Evolutionary conservation across 2,888 invertebrate genomes (phyloP), one percentile per base, ranked within the genome.

Genomic region (Campopleginae sp.): DNA sequence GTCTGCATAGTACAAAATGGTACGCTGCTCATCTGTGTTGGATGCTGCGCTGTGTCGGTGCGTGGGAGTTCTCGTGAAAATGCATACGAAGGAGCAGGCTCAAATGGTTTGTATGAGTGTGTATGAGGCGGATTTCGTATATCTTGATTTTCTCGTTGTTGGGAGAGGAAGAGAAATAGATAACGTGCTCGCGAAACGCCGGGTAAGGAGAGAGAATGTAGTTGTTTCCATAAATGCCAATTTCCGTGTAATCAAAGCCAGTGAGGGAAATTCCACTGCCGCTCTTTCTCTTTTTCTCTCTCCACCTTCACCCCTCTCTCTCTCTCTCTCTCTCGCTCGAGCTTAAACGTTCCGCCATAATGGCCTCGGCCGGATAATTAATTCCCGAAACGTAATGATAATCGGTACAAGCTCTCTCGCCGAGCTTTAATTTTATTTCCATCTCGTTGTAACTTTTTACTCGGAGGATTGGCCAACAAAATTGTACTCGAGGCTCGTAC

Each of bases 221-320:
- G 81, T 85, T 82, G 78, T 85, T 82, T 82, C 86, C 86, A 82
- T 85, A 85, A 86, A 86, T 80, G 85, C 85, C 86, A 86, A 86
- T 86, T 86, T 86, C 85, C 82, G 78, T 76, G 80, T 82, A 82
- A 86, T 86, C 79, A 86, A 85, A 85, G 85, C 78, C 72, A 68
- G 80, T 27, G 72, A 81, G 63, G 74, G 54, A 75, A 81, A 85
- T 78, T 80, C 65, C 33, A 19, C 77, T 75, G 27, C 14, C 46
- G 46, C 44, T n/a, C 17, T 19, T 38, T 44, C 38, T 72, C 51
- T 51, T 19, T n/a, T 23, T 44, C 74, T 19, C 74, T 51, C n/a
- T 23, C 33, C 14, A 2, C 38, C 17, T 61, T 14, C 10, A 12
- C n/a, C 1, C 12, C 17, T 2, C 38, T 8, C 63, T 71, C 48